Conservation (phyloP, 2,888 invertebrate species). For the Neoscelio sp. region DNA sequence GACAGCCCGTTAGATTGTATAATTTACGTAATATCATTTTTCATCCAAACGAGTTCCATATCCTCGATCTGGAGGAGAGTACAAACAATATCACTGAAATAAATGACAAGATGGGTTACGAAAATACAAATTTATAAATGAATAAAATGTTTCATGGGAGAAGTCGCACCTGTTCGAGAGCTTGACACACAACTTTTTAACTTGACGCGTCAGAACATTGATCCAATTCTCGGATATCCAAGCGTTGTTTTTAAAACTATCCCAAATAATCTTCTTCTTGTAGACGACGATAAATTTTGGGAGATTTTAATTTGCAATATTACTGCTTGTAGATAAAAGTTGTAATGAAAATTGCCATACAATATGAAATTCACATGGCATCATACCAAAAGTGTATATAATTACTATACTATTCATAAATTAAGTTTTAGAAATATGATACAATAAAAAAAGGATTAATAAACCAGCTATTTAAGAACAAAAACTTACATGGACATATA, state of each 20-base stretch:
- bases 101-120: slow-evolving; percentile 47
- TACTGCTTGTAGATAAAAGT: no score
- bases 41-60: slow-evolving; percentile 44
- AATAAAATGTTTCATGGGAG: slow-evolving; percentile 9
- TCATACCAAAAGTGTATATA: no score
- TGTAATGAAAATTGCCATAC: no score
- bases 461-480: no score
- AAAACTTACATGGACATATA: no score
- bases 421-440: no score
- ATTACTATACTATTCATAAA: no score
- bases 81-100: slow-evolving; percentile 46
- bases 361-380: no score
- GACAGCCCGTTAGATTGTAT: slow-evolving; percentile 41
- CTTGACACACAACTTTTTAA: no score
- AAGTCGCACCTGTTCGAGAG: no score
- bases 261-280: slow-evolving; percentile 18
- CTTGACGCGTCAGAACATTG: neutral
- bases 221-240: slow-evolving; percentile 49
- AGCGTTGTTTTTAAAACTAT: slow-evolving; percentile 26
- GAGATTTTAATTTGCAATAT: no score
- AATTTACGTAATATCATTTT: slow-evolving; percentile 54
- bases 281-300: neutral
- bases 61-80: slow-evolving; percentile 30
- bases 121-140: neutral
- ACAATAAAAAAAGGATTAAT: no score